Evolutionary conservation across 2,888 invertebrate species (phyloP).

Genomic region (Petrolisthes cinctipes): DNA sequence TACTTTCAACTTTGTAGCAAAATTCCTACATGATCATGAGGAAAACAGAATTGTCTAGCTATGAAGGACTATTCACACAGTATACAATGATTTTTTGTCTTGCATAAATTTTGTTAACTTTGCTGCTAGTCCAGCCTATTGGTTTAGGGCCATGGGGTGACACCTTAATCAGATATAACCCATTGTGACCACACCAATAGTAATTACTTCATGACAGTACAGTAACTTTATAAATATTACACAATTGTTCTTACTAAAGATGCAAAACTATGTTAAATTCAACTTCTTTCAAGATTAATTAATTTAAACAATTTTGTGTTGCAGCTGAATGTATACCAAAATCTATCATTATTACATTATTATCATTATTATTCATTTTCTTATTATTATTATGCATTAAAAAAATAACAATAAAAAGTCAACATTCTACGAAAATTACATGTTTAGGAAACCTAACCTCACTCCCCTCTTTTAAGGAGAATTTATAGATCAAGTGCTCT

Average conservation of each 20-base stretch:
- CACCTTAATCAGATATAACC: background rate
- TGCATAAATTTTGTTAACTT: constrained; percentile 25
- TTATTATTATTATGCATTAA: constrained; percentile 35
- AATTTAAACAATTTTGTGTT: constrained; percentile 6
- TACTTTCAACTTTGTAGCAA: constrained; percentile 38
- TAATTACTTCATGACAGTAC: background rate
- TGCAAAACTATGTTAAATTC: background rate
- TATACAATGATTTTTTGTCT: background rate
- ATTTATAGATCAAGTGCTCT: constrained; percentile 26
- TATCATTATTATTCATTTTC: too few species aligned
- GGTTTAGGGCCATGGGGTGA: background rate
- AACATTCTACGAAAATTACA: constrained; percentile 35
- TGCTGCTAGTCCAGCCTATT: background rate
- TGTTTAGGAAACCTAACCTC: constrained; percentile 29
- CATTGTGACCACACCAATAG: background rate
- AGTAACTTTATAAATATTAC: background rate
- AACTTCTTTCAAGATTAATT: background rate
- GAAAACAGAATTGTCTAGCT: constrained; percentile 24
- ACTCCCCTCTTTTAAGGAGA: constrained; percentile 16
- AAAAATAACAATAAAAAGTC: constrained; percentile 36
- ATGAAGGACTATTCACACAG: constrained; percentile 22
- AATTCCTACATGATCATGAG: constrained; percentile 10
- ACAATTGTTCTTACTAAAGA: background rate
- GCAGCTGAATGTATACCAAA: constrained; percentile 27
- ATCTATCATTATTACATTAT: background rate